Evolutionary conservation across 2,113 vertebrate species (phyloP).

Genomic region (Pelobates fuscus): DNA sequence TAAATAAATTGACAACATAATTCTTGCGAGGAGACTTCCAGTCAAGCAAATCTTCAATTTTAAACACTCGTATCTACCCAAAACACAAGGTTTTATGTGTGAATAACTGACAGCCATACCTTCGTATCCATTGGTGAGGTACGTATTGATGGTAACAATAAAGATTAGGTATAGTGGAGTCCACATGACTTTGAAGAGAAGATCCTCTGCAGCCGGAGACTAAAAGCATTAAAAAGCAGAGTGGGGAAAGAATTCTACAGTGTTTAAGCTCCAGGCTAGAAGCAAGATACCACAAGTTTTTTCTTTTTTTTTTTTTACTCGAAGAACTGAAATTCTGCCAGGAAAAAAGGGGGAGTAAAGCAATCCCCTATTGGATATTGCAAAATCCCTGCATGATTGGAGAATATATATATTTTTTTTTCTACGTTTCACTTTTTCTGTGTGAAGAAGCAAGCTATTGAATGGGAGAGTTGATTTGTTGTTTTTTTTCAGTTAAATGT

Average conservation of each 20-base stretch:
- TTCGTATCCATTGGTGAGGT: constrained; percentile 41
- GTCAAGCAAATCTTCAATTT: not conserved
- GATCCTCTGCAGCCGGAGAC: constrained; percentile 23
- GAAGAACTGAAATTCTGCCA: constrained; percentile 46
- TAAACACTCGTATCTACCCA: not conserved
- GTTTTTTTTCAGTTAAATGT: constrained; percentile 1
- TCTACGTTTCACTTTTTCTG: constrained; percentile 10
- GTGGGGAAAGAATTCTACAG: constrained; percentile 50
- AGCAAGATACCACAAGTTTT: constrained; percentile 50
- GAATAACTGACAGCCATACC: constrained; percentile 26
- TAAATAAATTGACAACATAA: not conserved
- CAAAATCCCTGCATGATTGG: constrained; percentile 27
- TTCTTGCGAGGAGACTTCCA: not conserved
- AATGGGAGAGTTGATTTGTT: not conserved
- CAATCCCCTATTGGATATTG: constrained; percentile 41
- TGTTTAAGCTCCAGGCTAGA: constrained; percentile 44
- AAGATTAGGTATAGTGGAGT: constrained; percentile 15
- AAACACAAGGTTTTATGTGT: not conserved
- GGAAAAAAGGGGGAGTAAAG: constrained; percentile 49
- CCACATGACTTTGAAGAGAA: constrained; percentile 30
- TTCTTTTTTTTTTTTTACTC: constrained; percentile 18
- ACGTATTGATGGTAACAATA: constrained; percentile 22
- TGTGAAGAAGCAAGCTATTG: constrained; percentile 6
- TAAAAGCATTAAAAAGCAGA: constrained; percentile 39
- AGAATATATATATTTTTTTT: not conserved